Evolutionary conservation across 2,113 vertebrate species (phyloP).

Genomic region (Chrysochloris asiatica): DNA sequence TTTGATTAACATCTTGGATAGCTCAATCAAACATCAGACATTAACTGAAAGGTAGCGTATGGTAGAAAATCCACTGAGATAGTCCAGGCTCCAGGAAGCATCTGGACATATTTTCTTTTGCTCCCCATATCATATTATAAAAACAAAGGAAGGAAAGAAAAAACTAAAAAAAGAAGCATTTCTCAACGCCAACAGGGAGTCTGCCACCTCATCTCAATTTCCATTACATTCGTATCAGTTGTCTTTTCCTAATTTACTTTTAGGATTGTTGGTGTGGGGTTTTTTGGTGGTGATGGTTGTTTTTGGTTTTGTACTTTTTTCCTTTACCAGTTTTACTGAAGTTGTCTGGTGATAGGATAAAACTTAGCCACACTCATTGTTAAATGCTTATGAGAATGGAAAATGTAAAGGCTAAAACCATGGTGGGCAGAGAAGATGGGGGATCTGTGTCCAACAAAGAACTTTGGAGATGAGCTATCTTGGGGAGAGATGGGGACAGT

Average conservation of each 20-base stretch:
- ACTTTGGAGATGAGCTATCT: background rate
- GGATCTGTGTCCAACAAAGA: background rate
- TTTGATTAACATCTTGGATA: too few relatives aligned
- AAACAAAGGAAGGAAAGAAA: background rate
- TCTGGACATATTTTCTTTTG: too few relatives aligned
- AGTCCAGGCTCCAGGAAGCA: too few relatives aligned
- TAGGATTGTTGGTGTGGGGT: background rate
- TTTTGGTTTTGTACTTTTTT: background rate
- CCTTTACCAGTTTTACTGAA: background rate
- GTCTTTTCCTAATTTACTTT: background rate
- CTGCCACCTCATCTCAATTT: background rate
- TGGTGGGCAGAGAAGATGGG: background rate
- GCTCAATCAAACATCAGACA: too few relatives aligned
- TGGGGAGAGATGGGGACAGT: background rate
- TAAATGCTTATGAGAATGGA: background rate
- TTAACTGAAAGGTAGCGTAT: too few relatives aligned
- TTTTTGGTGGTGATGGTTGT: background rate
- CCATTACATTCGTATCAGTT: background rate
- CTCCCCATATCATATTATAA: background rate
- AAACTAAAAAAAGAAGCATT: too few relatives aligned
- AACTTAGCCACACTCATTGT: background rate
- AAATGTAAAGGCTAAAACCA: background rate
- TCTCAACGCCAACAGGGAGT: too few relatives aligned
- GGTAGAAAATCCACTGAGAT: too few relatives aligned
- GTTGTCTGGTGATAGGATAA: background rate